Base-by-base conservation (phyloP, 2,888 invertebrate genomes). In the Tenthredo distinguenda region DNA sequence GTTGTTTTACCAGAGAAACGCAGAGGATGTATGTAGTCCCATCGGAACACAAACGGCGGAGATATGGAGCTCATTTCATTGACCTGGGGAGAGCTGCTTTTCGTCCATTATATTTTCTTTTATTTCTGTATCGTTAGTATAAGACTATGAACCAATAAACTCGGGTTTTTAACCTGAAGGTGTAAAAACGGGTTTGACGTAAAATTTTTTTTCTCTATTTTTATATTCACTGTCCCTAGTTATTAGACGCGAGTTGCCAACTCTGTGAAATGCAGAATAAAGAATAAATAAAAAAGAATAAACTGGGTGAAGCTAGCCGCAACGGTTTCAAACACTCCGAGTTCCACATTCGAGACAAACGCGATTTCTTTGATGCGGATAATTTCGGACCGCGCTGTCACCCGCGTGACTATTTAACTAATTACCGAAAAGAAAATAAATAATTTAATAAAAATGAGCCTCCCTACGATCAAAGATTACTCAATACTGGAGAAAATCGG, bases 401-500 rank as follows among this genome's bases (percentile, higher is more conserved):
- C 21, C 21, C 74, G 74, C 43, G 26, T 68, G 1, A 34, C 62
- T 68, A 34, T 34, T 18, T 1, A 26, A 34, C 12, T 10, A 26
- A 68, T 34, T 15, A 68, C 68, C 12, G 12, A 10, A 34, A 2
- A 34, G 5, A 21, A 0, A 1, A 1, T 34, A 31, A 68, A 68
- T 68, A 34, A 34, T 68, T 74, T 2, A 2, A 81, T 4, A 10
- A 37, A 86, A 89, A 95, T 95, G 95, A 93, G 94, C 84, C 94
- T 95, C 82, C 95, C 96, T 2, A 95, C 94, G 86, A 94, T 97
- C 87, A 96, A 95, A 77, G 96, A 96, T 72, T 97, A 96, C 90
- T 95, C 96, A 26, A 94, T 97, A 79, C 95, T 96, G 4, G 96
- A 96, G 89, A 97, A 96, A 93, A 94, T 98, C 12, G 98, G 98